Evolutionary conservation across 2,113 vertebrate genomes (phyloP).

Genomic region (Collichthys lucidus): DNA sequence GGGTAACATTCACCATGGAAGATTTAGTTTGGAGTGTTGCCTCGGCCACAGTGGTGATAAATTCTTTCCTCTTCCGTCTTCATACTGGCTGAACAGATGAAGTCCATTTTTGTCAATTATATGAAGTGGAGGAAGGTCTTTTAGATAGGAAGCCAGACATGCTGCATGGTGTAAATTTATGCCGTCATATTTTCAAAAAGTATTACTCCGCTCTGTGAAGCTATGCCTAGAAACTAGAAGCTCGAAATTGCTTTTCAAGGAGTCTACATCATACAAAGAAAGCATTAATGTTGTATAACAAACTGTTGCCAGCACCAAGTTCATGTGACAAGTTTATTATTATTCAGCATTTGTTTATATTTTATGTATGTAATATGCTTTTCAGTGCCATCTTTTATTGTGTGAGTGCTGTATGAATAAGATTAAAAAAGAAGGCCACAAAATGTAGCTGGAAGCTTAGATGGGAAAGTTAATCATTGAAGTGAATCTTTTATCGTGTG

Average conservation of each 20-base stretch:
- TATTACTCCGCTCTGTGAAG: constrained; percentile 3
- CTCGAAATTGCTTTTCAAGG: not conserved
- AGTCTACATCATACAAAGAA: not conserved
- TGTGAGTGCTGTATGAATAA: not conserved
- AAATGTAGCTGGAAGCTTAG: not conserved
- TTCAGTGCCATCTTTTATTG: not conserved
- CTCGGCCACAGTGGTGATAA: constrained; percentile 45
- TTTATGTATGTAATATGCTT: not conserved
- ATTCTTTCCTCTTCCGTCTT: constrained; percentile 56
- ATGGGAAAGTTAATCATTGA: not conserved
- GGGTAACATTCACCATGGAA: constrained; percentile 52
- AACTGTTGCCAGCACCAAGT: not conserved
- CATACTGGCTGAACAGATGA: constrained; percentile 5
- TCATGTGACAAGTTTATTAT: not conserved
- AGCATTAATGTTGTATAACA: not conserved
- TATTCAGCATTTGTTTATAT: not conserved
- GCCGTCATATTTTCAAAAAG: constrained; percentile 30
- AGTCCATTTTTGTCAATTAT: not conserved
- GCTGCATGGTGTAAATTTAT: constrained; percentile 13
- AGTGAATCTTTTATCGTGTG: too few relatives aligned
- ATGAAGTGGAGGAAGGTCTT: not conserved
- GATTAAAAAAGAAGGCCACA: not conserved
- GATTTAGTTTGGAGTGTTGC: constrained; percentile 57
- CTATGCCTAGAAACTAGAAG: not conserved
- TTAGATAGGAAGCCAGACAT: not conserved